Percentiles rank a stretch among this genome's conserved stretches.
These are phyloP conservation scores for Sphaerophoria taeniata DNA, from an alignment of 2,888 invertebrate genomes.

Conservation along the genomic window DNA sequence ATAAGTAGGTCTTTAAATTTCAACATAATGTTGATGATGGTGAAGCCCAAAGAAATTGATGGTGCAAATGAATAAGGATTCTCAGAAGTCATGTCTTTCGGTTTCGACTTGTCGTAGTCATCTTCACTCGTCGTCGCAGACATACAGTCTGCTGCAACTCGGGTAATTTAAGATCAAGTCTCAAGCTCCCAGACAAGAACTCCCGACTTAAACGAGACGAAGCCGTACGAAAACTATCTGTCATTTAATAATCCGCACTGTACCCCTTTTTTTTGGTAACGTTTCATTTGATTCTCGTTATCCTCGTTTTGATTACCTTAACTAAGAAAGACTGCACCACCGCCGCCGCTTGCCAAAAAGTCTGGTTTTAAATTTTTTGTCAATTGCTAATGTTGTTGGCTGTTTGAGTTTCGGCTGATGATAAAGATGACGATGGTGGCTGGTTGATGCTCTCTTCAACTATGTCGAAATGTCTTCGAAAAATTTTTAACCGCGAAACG, in stretches of 20 bases:
- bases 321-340: conserved; percentile 46
- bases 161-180: conserved; percentile 72
- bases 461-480: conserved; percentile 63
- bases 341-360: conserved; percentile 70
- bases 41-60: background rate
- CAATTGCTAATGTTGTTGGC: conserved; percentile 56
- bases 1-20: conserved; percentile 1
- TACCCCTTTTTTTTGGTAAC: conserved; percentile 30
- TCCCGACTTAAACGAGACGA: conserved; percentile 68
- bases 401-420: background rate
- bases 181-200: conserved; percentile 51
- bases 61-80: conserved; percentile 65
- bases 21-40: conserved; percentile 13
- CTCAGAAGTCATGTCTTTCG: conserved; percentile 54
- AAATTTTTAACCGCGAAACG: conserved; percentile 71
- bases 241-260: conserved; percentile 65
- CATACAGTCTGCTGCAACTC: conserved; percentile 67
- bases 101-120: background rate
- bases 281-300: conserved; percentile 69
- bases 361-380: conserved; percentile 57
- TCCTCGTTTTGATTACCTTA: conserved; percentile 63
- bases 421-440: conserved; percentile 32
- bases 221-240: conserved; percentile 72
- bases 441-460: conserved; percentile 47
- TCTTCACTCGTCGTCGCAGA: conserved; percentile 37